A percentile compares a stretch with the other conserved stretches of the same genome.
phyloP scores from a whole-genome alignment of 35 echinoderm and acorn worm species.

The Heliocidaris tuberculata region DNA sequence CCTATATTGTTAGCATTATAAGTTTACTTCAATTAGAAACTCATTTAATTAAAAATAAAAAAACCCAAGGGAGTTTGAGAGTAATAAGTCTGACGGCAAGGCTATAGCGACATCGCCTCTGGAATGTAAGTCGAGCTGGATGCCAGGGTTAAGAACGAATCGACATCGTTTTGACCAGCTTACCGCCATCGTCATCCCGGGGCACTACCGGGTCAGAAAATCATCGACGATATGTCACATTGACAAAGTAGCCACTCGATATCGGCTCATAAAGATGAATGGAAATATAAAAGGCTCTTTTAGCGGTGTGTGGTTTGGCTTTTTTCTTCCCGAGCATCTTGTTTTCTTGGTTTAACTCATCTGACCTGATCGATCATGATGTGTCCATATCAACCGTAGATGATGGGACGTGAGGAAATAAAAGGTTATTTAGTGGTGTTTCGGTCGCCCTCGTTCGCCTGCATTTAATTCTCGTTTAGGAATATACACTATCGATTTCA shows the following conservation, averaged over 20 bases:
- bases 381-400: neutral
- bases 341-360: neutral
- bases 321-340: too few species aligned
- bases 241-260: neutral
- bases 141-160: neutral
- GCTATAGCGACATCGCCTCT: neutral
- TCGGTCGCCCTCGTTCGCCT: neutral
- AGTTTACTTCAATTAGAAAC: neutral
- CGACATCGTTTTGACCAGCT: neutral
- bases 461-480: neutral
- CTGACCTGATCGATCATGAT: neutral
- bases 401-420: neutral
- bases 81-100: neutral
- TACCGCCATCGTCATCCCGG: neutral
- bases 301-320: neutral
- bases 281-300: neutral
- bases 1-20: neutral
- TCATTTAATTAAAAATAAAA: neutral
- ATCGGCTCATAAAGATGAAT: neutral
- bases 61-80: neutral
- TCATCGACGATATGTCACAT: conserved; percentile 1
- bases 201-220: neutral
- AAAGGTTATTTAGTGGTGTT: neutral
- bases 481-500: neutral
- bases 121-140: neutral